These are phyloP conservation scores for Cryptoprocta ferox DNA, from an alignment of 2,797 vertebrate species.

Conservation along the genomic window DNA sequence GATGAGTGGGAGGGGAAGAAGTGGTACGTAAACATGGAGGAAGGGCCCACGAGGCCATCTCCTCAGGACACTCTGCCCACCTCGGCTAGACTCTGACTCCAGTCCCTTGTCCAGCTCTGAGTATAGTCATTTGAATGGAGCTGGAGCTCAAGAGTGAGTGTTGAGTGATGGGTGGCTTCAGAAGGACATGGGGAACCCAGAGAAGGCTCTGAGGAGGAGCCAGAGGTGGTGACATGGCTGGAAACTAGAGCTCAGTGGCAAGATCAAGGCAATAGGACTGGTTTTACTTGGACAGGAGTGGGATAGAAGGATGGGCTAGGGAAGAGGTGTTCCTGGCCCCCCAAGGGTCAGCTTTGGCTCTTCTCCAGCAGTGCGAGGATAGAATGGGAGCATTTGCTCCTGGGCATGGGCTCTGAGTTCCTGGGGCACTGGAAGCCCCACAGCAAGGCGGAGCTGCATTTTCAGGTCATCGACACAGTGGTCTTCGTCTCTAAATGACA, in stretches of 20 bases:
- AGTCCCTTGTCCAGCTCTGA: background rate
- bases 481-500: background rate
- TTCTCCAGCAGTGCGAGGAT: background rate
- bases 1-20: background rate
- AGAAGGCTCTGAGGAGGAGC: slow-evolving; percentile 53
- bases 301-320: background rate
- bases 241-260: background rate
- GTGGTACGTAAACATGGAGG: slow-evolving; percentile 33
- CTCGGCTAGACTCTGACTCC: background rate
- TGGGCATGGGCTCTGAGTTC: background rate
- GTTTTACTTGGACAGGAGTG: background rate
- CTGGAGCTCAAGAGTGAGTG: background rate
- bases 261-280: slow-evolving; percentile 10
- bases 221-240: slow-evolving; percentile 65
- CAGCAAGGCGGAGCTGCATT: background rate
- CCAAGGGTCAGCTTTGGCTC: background rate
- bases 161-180: slow-evolving; percentile 48
- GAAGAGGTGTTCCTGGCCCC: background rate
- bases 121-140: slow-evolving; percentile 51
- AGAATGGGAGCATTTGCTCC: background rate
- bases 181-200: slow-evolving; percentile 48
- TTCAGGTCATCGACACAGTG: background rate
- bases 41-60: slow-evolving; percentile 65
- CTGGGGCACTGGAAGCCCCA: background rate
- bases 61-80: background rate